These are phyloP conservation scores for Tachuris rubrigastra DNA, from an alignment of 2,113 vertebrate species.

Conservation along the genomic window DNA sequence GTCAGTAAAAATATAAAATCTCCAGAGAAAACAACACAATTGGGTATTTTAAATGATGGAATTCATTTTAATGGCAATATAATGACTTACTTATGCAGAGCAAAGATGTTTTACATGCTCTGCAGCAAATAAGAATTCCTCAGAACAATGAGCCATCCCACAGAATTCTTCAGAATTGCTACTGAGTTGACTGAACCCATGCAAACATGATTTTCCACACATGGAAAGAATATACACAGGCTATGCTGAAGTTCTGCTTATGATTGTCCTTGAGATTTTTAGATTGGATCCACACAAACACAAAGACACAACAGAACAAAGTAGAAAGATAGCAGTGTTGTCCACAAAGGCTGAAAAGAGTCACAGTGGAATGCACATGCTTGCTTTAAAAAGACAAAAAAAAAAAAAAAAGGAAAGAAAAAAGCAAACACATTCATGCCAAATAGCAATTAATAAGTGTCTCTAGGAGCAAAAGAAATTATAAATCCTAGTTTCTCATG, in stretches of 20 bases:
- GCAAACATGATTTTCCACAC: constrained; percentile 9
- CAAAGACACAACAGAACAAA: background rate
- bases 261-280: background rate
- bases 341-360: background rate
- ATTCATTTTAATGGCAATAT: background rate
- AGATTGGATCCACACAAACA: background rate
- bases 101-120: background rate
- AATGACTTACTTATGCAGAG: background rate
- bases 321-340: rapidly evolving
- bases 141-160: constrained; percentile 12
- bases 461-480: background rate
- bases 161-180: constrained; percentile 26
- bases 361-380: background rate
- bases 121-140: background rate
- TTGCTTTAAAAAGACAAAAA: background rate
- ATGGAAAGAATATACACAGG: background rate
- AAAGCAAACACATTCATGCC: background rate
- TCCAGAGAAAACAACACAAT: background rate
- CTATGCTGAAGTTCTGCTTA: background rate
- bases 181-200: constrained; percentile 23
- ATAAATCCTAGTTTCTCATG: background rate
- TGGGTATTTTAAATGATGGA: background rate
- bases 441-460: background rate
- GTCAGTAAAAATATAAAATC: background rate
- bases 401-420: background rate